Conservation (phyloP, 2,888 invertebrate genomes). For the Pelosia muscerda region DNA sequence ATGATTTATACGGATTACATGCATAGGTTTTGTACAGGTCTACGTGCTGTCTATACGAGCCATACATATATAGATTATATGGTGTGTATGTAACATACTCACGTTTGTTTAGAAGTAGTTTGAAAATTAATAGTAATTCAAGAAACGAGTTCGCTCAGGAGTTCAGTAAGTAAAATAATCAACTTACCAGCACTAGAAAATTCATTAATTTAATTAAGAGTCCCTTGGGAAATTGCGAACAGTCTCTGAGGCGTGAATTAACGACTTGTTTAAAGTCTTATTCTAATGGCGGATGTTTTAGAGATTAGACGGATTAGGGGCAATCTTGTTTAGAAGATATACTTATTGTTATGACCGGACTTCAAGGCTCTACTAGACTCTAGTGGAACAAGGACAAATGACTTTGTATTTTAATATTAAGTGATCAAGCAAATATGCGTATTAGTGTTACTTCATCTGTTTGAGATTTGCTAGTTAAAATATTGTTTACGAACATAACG, state of each 20-base stretch:
- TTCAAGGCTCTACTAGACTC: neutral
- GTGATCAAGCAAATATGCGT: neutral
- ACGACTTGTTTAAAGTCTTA: conserved; percentile 47
- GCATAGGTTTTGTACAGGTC: too few relatives aligned
- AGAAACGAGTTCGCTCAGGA: conserved; percentile 35
- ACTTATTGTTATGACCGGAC: neutral
- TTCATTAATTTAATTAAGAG: conserved; percentile 69
- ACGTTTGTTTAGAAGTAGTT: neutral
- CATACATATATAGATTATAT: too few relatives aligned
- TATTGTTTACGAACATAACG: neutral
- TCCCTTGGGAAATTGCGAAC: conserved; percentile 40
- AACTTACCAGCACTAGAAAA: conserved; percentile 55
- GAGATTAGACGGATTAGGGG: conserved; percentile 2
- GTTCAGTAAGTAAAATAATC: conserved; percentile 63
- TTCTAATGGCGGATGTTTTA: conserved; percentile 34
- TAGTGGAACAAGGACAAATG: neutral
- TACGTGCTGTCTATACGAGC: too few relatives aligned
- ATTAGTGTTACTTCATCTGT: neutral
- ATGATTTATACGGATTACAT: too few relatives aligned
- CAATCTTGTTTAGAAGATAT: conserved; percentile 5
- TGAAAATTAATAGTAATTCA: conserved; percentile 41
- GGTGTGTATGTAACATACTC: too few relatives aligned
- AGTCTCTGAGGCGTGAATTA: conserved; percentile 45
- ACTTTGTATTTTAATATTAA: neutral
- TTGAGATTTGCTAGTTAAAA: neutral